Evolutionary conservation across 2,888 invertebrate species (phyloP).

Genomic region (Parthenolecanium corni): DNA sequence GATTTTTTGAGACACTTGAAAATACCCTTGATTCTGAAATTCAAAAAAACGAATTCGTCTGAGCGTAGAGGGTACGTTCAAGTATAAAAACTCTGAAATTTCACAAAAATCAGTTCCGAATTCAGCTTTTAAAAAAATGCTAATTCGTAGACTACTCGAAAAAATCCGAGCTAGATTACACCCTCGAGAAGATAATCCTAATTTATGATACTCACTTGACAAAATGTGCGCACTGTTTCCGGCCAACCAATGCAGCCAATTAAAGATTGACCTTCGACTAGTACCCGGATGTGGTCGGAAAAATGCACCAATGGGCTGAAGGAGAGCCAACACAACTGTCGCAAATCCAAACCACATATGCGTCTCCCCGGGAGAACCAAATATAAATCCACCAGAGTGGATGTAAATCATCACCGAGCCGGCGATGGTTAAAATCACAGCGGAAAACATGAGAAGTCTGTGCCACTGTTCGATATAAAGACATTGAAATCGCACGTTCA

Average conservation of each 20-base stretch:
- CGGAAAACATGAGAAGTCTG: constrained; percentile 68
- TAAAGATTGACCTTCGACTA: constrained; percentile 66
- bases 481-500: neutral
- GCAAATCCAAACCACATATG: constrained; percentile 73
- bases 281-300: constrained; percentile 78
- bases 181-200: too few relatives aligned
- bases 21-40: too few relatives aligned
- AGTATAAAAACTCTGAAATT: too few relatives aligned
- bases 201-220: constrained; percentile 54
- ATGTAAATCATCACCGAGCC: constrained; percentile 73
- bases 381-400: constrained; percentile 59
- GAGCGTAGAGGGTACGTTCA: too few relatives aligned
- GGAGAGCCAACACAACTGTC: constrained; percentile 64
- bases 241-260: constrained; percentile 81
- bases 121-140: too few relatives aligned
- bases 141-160: too few relatives aligned
- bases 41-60: too few relatives aligned
- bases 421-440: constrained; percentile 64
- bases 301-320: constrained; percentile 78
- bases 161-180: too few relatives aligned
- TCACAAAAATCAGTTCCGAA: too few relatives aligned
- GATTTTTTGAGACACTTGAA: too few relatives aligned
- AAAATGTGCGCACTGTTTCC: constrained; percentile 80
- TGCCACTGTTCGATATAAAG: too few relatives aligned
- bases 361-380: constrained; percentile 55